A percentile compares a stretch with the other conserved stretches of the same genome.
These are phyloP conservation scores for Agrochola macilenta DNA, from an alignment of 2,888 invertebrate species.

Conservation along the genomic window DNA sequence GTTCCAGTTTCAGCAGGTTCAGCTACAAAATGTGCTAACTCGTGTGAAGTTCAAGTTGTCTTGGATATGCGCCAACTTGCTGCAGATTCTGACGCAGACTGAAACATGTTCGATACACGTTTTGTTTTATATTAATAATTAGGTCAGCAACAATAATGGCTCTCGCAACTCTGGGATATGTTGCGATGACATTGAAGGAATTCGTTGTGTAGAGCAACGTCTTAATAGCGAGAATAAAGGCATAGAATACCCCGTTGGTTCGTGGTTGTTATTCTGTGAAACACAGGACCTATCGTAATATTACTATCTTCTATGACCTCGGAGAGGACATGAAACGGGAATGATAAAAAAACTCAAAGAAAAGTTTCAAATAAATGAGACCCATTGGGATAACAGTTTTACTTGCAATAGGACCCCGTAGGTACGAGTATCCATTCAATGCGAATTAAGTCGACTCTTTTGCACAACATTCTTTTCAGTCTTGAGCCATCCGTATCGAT, in stretches of 20 bases:
- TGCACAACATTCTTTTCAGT: too few species aligned
- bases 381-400: neutral
- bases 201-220: neutral
- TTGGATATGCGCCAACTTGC: constrained; percentile 43
- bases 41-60: constrained; percentile 24
- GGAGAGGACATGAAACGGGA: neutral
- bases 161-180: too few species aligned
- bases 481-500: neutral
- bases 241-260: neutral
- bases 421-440: neutral
- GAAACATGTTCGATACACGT: neutral
- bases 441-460: too few species aligned
- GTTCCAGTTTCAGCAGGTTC: constrained; percentile 26
- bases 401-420: neutral
- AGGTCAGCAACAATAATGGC: neutral
- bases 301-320: neutral
- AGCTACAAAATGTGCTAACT: constrained; percentile 22
- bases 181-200: neutral
- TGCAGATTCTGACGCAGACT: constrained; percentile 18
- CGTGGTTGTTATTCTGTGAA: neutral
- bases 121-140: neutral
- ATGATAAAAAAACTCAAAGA: neutral
- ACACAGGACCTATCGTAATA: neutral
- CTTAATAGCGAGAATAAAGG: too few species aligned
- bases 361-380: too few species aligned